phyloP scores from a whole-genome alignment of 2,113 vertebrate genomes.

The Neotragus pygmaeus region DNA sequence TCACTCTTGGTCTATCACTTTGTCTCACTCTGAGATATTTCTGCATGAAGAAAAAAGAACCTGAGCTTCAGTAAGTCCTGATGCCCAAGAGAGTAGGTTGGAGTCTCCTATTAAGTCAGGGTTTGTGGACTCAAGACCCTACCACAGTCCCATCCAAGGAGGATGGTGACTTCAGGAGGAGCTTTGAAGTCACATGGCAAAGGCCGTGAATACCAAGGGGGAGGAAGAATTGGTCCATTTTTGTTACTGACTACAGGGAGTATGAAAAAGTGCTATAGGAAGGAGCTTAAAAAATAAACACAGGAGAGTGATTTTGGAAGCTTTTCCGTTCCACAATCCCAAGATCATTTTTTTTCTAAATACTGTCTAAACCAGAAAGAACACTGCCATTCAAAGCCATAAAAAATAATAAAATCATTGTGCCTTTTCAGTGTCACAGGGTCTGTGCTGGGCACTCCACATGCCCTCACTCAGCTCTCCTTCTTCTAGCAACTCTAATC shows the following conservation, averaged over 20 bases:
- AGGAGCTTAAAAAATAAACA: background rate
- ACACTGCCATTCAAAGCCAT: background rate
- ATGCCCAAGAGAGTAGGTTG: background rate
- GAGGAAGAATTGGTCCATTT: background rate
- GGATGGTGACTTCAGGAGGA: background rate
- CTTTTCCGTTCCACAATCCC: background rate
- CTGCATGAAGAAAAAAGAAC: background rate
- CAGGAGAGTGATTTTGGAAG: background rate
- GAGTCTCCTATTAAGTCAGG: background rate
- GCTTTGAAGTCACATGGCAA: background rate
- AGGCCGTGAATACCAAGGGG: rapidly evolving
- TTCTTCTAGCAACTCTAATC: background rate
- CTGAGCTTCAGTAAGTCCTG: background rate
- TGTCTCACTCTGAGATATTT: background rate
- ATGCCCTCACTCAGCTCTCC: background rate
- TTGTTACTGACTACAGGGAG: background rate
- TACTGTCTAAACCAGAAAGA: background rate
- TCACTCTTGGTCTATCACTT: background rate
- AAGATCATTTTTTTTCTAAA: background rate
- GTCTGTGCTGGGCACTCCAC: background rate
- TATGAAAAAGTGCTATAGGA: background rate
- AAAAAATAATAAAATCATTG: background rate
- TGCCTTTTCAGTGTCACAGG: background rate
- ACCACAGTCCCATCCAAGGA: background rate
- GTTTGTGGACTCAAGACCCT: background rate